These are phyloP conservation scores for Rhodinocichla rosea DNA, from an alignment of 2,113 vertebrate genomes.

Conservation along the genomic window DNA sequence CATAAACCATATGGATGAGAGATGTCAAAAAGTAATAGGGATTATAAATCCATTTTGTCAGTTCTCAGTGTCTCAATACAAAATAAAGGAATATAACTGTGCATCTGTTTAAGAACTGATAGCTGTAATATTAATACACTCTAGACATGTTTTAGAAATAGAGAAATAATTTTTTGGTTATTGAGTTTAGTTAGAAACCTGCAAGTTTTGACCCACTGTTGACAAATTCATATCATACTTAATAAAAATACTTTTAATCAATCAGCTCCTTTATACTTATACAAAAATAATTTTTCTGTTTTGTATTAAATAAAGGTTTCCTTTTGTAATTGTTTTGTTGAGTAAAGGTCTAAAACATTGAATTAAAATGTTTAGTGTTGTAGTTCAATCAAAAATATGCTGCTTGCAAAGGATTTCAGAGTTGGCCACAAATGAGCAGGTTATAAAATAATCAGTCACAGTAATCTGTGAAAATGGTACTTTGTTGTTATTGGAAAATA, in stretches of 20 bases:
- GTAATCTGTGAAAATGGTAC: not conserved
- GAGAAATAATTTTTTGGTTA: not conserved
- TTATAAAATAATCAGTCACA: not conserved
- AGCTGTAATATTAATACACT: not conserved
- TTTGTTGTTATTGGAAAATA: not conserved
- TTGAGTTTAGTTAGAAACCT: not conserved
- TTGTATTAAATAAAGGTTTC: not conserved
- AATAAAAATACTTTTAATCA: not conserved
- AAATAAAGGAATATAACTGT: not conserved
- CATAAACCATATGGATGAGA: not conserved
- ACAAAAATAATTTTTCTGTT: not conserved
- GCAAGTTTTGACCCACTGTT: not conserved
- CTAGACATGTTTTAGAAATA: not conserved
- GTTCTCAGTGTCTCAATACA: not conserved
- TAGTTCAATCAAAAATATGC: not conserved
- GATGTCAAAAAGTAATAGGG: not conserved
- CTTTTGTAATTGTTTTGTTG: not conserved
- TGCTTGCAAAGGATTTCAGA: not conserved
- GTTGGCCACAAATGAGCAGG: not conserved
- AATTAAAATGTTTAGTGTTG: not conserved
- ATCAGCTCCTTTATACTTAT: not conserved
- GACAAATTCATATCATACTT: not conserved
- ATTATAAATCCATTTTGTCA: not conserved
- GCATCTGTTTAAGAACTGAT: not conserved
- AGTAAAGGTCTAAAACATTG: not conserved